Conservation (phyloP, 2,888 invertebrate genomes). For the Phalangium opilio region DNA sequence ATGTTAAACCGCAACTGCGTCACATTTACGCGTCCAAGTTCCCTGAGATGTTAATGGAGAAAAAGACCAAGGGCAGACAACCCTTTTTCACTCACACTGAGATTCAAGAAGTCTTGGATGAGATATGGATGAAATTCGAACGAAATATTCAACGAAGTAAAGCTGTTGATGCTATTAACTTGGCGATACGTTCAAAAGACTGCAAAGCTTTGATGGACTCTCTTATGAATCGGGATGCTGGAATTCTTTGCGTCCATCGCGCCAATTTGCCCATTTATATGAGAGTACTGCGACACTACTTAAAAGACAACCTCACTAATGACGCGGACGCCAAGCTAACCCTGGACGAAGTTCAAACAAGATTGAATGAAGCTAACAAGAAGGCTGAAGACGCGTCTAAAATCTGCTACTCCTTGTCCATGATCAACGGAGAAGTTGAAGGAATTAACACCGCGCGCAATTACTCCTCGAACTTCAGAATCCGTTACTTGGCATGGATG, state of each 20-base stretch:
- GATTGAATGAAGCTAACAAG: slow-evolving; percentile 3
- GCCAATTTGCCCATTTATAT: neutral
- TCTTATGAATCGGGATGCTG: slow-evolving; percentile 31
- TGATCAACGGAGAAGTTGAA: slow-evolving; percentile 1
- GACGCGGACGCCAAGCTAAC: neutral
- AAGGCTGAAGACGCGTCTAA: neutral
- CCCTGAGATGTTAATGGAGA: slow-evolving; percentile 32
- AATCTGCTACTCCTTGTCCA: neutral
- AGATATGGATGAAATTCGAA: slow-evolving; percentile 42
- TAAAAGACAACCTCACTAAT: too few relatives aligned
- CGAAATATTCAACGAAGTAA: slow-evolving; percentile 43
- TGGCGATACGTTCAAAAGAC: slow-evolving; percentile 27
- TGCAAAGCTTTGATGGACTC: slow-evolving; percentile 36
- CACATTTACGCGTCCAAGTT: slow-evolving; percentile 37
- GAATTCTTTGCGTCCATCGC: slow-evolving; percentile 2
- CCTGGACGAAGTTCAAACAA: slow-evolving; percentile 1
- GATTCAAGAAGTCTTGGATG: slow-evolving; percentile 47
- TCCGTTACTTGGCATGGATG: too few relatives aligned
- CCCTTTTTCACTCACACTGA: slow-evolving; percentile 48
- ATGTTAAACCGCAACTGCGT: slow-evolving; percentile 39
- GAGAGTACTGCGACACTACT: neutral
- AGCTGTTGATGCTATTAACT: slow-evolving; percentile 43
- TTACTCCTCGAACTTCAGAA: neutral
- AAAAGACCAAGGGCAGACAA: slow-evolving; percentile 25
- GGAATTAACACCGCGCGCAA: neutral